These are phyloP conservation scores for Megaustenia siamemsis DNA, from an alignment of 2,888 invertebrate species.

Conservation along the genomic window DNA sequence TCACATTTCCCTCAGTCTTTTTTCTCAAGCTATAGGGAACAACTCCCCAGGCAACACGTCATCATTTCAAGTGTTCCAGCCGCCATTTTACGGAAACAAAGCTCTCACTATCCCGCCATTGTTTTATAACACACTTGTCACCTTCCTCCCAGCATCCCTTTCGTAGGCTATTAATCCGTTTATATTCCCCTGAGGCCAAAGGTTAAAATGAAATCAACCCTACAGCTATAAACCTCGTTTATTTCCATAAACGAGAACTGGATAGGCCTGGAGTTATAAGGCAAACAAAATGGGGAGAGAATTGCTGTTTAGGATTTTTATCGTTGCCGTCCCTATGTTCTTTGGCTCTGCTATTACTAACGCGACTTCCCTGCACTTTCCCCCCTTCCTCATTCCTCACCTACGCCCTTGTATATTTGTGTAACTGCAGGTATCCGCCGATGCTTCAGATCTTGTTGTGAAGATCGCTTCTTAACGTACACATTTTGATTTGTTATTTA, in stretches of 20 bases:
- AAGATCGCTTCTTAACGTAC: slow-evolving; percentile 15
- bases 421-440: slow-evolving; percentile 19
- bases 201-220: slow-evolving; percentile 29
- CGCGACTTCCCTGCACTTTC: background rate
- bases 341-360: slow-evolving; percentile 1
- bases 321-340: background rate
- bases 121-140: slow-evolving; percentile 30
- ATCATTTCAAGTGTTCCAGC: background rate
- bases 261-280: slow-evolving; percentile 31
- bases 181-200: slow-evolving; percentile 22
- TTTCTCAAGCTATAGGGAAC: too few relatives aligned
- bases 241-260: slow-evolving; percentile 22
- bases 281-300: slow-evolving; percentile 12
- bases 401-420: slow-evolving; percentile 14
- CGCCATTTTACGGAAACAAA: slow-evolving; percentile 2
- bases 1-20: too few relatives aligned
- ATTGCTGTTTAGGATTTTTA: slow-evolving; percentile 18
- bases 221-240: slow-evolving; percentile 15
- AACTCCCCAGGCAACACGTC: background rate
- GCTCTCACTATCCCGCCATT: slow-evolving; percentile 2
- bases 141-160: slow-evolving; percentile 18
- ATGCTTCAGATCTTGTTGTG: slow-evolving; percentile 35
- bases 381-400: too few relatives aligned
- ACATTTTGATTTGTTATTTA: slow-evolving; percentile 32
- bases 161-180: slow-evolving; percentile 15